A percentile compares a stretch with the other conserved stretches of the same genome.
phyloP scores from a whole-genome alignment of 1,140 invertebrate genomes.

The Hydropsyche tenuis region DNA sequence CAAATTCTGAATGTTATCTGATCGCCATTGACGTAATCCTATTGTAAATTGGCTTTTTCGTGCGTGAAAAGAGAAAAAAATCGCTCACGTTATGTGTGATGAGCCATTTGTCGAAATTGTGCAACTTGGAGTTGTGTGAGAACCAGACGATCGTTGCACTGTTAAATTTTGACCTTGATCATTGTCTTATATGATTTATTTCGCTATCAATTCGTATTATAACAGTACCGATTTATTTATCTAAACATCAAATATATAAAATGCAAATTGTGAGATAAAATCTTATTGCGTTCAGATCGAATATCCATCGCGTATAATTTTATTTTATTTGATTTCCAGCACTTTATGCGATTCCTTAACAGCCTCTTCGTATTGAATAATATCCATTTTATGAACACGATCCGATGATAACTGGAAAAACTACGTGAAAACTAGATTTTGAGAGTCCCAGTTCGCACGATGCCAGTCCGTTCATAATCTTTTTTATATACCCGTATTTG shows the following conservation, averaged over 20 bases:
- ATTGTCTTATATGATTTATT: slow-evolving; percentile 11
- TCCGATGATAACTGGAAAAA: neutral
- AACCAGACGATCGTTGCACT: neutral
- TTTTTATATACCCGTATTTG: too few relatives aligned
- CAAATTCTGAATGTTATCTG: slow-evolving; percentile 35
- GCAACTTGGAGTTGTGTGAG: slow-evolving; percentile 13
- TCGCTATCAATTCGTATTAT: slow-evolving; percentile 4
- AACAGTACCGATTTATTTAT: too few relatives aligned
- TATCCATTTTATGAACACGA: too few relatives aligned
- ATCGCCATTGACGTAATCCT: slow-evolving; percentile 33
- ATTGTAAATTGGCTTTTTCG: slow-evolving; percentile 14
- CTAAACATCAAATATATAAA: too few relatives aligned
- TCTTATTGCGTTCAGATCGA: too few relatives aligned
- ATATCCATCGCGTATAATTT: too few relatives aligned
- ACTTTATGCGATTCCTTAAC: too few relatives aligned
- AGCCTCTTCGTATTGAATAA: too few relatives aligned
- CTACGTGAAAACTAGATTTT: slow-evolving; percentile 1
- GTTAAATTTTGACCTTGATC: neutral
- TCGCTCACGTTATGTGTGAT: neutral
- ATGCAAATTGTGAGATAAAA: too few relatives aligned
- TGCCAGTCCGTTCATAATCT: too few relatives aligned
- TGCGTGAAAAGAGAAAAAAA: slow-evolving; percentile 2
- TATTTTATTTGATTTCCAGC: too few relatives aligned
- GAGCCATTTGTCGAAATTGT: neutral
- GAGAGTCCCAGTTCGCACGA: slow-evolving; percentile 1